Evolutionary conservation across 2,888 invertebrate genomes (phyloP), one percentile per base, ranked within the genome.

Genomic region (Erebia aethiops): DNA sequence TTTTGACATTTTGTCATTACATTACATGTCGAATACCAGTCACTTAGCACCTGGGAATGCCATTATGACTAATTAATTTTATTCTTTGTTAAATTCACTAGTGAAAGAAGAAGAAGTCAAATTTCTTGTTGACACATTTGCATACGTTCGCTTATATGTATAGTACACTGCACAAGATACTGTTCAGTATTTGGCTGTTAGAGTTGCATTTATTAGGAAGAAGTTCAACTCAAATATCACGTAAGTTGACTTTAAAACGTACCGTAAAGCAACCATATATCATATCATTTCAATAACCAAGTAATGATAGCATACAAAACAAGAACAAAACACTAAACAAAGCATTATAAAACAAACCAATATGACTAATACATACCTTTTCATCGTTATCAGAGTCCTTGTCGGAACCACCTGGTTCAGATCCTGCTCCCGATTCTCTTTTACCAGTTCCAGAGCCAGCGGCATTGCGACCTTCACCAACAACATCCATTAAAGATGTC

Each of bases 341-440:
- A 71, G 70, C 71, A 73, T 61, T 10, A 51, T 51, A 8, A 18
- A 54, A 54, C 54, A 54, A 54, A 54, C 18, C 18, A 54, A 54
- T 54, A 4, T 54, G 10, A 54, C 76, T 75, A 75, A 75, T 75
- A 91, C 95, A 94, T 94, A 97, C 98, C 97, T 98, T 98, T 85
- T 98, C 98, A 87, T 98, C 98, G 84, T 96, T 96, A 82, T 98
- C 98, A 18, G 97, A 97, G 80, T 98, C 98, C 80, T 96, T 96
- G 83, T 97, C 97, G 43, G 96, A 96, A 75, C 97, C 97, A 35
- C 96, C 96, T 69, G 96, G 96, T 85, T 98, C 98, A 43, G 93
- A 92, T 2, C 97, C 97, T 61, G 96, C 97, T 70, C 95, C 97
- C 78, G 98, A 97, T 75, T 97, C 96, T 35, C 88, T 82, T 71